Percentiles rank a stretch among this genome's conserved stretches.
Conservation (phyloP, 2,797 vertebrate genomes). For the Eurystomus glaucurus region DNA sequence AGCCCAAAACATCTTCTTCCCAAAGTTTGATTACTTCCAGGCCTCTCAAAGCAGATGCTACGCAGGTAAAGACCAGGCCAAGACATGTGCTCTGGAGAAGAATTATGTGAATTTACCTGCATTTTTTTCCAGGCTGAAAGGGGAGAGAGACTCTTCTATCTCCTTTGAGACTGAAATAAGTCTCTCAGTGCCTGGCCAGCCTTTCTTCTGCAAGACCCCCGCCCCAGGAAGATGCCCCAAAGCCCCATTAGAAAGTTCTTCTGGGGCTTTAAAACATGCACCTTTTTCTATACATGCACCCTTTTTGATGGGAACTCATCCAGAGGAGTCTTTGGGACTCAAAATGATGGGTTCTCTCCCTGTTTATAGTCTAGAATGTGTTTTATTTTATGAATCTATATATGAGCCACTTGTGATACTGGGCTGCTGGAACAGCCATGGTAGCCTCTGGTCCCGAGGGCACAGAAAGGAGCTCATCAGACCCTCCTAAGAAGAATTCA, state of each 20-base stretch:
- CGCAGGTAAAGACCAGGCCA: background rate
- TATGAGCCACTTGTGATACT: background rate
- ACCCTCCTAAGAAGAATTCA: background rate
- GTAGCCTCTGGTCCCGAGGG: background rate
- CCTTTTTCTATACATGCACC: accelerated
- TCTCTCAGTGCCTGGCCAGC: background rate
- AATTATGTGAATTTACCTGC: background rate
- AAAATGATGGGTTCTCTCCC: accelerated
- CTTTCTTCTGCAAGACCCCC: background rate
- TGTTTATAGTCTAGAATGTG: background rate
- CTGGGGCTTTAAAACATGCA: background rate
- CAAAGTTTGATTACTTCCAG: background rate
- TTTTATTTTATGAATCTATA: background rate
- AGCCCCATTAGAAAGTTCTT: background rate
- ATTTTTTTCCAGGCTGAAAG: background rate
- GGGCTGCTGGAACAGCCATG: background rate
- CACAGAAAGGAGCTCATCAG: background rate
- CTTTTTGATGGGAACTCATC: background rate
- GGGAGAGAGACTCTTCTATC: background rate
- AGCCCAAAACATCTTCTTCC: background rate
- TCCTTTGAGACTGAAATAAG: background rate
- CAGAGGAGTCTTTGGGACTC: background rate
- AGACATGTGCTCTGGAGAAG: background rate
- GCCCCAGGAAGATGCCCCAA: background rate
- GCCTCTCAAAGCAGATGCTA: background rate